Conservation (phyloP, 2,797 vertebrate species). For the Sorex maritimensis region DNA sequence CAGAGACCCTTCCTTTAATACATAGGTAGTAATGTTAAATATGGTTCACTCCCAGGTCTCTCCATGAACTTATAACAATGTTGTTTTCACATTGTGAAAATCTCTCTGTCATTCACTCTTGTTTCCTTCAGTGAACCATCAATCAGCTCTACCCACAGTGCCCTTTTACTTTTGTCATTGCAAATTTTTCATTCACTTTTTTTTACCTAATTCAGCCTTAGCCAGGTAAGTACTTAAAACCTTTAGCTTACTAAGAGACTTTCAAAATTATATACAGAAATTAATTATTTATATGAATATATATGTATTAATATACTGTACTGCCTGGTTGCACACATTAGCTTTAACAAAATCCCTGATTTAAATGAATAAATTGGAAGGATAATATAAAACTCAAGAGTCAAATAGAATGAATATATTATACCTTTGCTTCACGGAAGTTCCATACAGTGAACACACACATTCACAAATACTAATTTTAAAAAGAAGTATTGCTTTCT, state of each 20-base stretch:
- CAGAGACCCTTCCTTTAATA: too few species aligned
- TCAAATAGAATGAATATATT: neutral
- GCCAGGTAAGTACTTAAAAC: neutral
- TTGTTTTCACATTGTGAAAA: neutral
- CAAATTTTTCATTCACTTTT: neutral
- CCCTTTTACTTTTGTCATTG: neutral
- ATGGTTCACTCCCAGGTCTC: neutral
- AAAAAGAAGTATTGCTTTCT: neutral
- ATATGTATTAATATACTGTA: neutral
- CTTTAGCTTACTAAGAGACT: neutral
- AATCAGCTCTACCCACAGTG: neutral
- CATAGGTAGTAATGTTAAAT: neutral
- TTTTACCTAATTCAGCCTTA: slow-evolving; percentile 27
- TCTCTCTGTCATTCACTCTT: neutral
- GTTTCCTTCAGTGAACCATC: neutral
- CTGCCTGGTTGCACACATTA: neutral
- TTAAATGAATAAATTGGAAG: neutral
- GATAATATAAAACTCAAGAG: neutral
- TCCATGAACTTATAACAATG: neutral
- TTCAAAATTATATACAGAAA: neutral
- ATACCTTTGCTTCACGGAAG: neutral
- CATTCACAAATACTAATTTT: neutral
- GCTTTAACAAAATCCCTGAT: neutral
- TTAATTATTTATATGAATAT: neutral
- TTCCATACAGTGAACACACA: neutral